phyloP scores from a whole-genome alignment of 2,113 vertebrate species.

The Gambusia affinis region DNA sequence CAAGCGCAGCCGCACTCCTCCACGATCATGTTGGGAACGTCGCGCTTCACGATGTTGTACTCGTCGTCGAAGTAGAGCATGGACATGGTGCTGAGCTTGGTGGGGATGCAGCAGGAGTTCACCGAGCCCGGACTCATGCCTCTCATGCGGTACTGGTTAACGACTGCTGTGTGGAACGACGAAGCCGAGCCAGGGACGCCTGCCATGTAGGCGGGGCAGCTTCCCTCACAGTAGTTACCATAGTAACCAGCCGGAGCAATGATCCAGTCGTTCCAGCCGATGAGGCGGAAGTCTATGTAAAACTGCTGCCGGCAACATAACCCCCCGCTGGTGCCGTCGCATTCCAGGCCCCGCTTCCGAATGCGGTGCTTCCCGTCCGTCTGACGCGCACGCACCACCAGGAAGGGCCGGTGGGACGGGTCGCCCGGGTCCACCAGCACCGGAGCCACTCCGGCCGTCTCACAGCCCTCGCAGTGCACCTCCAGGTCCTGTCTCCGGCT shows the following conservation, averaged over 20 bases:
- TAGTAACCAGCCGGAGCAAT: conserved; percentile 97
- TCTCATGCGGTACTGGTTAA: conserved; percentile 99
- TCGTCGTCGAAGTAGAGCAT: conserved; percentile 99
- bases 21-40: conserved; percentile 99
- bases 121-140: conserved; percentile 95
- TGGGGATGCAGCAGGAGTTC: conserved; percentile 99
- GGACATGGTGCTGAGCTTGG: conserved; percentile 99
- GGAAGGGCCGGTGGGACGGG: conserved; percentile 94
- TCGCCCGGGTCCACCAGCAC: conserved; percentile 90
- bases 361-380: conserved; percentile 94
- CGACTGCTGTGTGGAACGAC: conserved; percentile 97
- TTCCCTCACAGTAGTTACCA: conserved; percentile 99
- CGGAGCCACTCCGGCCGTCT: conserved; percentile 86
- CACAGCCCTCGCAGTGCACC: conserved; percentile 92
- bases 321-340: conserved; percentile 92
- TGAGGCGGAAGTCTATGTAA: conserved; percentile 98
- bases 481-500: conserved; percentile 92
- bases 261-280: conserved; percentile 99
- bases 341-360: conserved; percentile 96
- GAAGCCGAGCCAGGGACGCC: conserved; percentile 95
- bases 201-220: conserved; percentile 97
- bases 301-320: conserved; percentile 99
- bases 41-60: conserved; percentile 98
- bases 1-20: conserved; percentile 99
- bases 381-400: conserved; percentile 92